Evolutionary conservation across 1,140 invertebrate genomes (phyloP).

Genomic region (Pseudachorutes palmiensis): DNA sequence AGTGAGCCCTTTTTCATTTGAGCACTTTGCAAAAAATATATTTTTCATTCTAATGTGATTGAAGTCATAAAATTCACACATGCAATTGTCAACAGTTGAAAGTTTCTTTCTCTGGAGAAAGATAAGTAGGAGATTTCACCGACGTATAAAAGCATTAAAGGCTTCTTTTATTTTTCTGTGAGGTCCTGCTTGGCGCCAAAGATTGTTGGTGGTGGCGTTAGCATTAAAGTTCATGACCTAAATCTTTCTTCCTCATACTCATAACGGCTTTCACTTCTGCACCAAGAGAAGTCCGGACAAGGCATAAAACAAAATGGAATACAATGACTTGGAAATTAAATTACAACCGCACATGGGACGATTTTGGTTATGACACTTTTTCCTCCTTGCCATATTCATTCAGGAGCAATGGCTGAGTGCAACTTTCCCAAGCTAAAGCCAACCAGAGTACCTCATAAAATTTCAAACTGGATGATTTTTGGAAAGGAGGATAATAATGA

Average conservation of each 20-base stretch:
- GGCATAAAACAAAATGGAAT: slow-evolving; percentile 2
- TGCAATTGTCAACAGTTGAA: no score
- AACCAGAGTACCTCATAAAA: no score
- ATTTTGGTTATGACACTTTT: not conserved
- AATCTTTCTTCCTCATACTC: not conserved
- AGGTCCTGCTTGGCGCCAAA: not conserved
- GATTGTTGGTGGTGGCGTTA: not conserved
- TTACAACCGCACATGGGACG: not conserved
- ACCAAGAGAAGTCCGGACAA: not conserved
- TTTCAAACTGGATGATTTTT: no score
- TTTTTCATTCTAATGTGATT: not conserved
- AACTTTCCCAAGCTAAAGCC: no score
- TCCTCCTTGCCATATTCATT: no score
- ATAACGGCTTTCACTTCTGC: no score
- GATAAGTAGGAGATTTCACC: not conserved
- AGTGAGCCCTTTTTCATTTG: no score
- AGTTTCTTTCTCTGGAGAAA: no score
- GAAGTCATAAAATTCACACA: not conserved
- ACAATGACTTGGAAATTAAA: not conserved
- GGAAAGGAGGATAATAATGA: no score
- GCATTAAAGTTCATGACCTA: not conserved
- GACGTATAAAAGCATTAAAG: no score
- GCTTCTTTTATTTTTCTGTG: not conserved
- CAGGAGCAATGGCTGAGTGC: no score
- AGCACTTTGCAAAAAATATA: slow-evolving; percentile 1